Base-by-base conservation (phyloP, 2,888 invertebrate species). In the Ctena decussata region DNA sequence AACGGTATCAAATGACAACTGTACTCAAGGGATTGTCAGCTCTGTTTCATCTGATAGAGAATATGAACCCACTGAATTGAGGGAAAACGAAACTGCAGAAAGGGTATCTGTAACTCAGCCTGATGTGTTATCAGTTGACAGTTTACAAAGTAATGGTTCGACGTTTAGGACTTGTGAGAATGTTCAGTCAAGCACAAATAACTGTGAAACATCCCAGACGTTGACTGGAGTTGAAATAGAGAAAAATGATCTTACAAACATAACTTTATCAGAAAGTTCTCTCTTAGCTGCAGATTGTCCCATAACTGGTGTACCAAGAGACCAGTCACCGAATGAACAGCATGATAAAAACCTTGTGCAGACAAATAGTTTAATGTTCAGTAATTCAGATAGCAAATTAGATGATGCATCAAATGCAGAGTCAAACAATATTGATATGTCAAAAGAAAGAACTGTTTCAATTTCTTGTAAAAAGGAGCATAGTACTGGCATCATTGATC, bases 311-410 rank as follows among this genome's bases (percentile, higher is more conserved):
- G n/a, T n/a, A n/a, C n/a, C n/a, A n/a, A n/a, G n/a, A n/a, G n/a
- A n/a, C n/a, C n/a, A n/a, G n/a, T n/a, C n/a, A n/a, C n/a, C n/a
- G n/a, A n/a, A n/a, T n/a, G n/a, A n/a, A n/a, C n/a, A n/a, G n/a
- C 53, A 32, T 77, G 77, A 77, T 83, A 76, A 44, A 44, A 44
- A 32, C 27, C 70, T 35, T 71, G 32, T 60, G 46, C 71, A 57
- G 60, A 60, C 53, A n/a, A n/a, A 53, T 53, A 53, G 21, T n/a
- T 18, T 21, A n/a, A n/a, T 53, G 8, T 53, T n/a, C 8, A 53
- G n/a, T 53, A 3, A n/a, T 8, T 15, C 21, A 21, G 53, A 53
- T 53, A 53, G 53, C 21, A 5, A 53, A 53, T 5, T 53, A 5
- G 5, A 53, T 53, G 5, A 8, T n/a, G n/a, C 8, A 5, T 15